These are phyloP conservation scores for Diabrotica balteata DNA, from an alignment of 2,888 invertebrate species.

Conservation along the genomic window DNA sequence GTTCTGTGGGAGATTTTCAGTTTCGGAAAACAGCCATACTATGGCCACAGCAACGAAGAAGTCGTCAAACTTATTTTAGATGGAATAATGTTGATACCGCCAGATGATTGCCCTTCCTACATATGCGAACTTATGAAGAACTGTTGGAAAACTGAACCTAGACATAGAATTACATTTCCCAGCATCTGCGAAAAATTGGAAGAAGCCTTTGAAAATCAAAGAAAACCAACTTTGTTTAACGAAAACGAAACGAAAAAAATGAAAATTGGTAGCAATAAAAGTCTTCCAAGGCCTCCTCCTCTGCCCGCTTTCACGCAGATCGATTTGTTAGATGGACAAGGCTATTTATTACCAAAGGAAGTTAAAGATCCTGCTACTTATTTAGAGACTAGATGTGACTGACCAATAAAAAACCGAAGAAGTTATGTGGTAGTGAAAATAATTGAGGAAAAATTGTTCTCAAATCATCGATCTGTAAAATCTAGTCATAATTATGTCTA, in stretches of 20 bases:
- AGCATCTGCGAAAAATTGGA: constrained; percentile 73
- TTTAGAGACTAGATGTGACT: constrained; percentile 56
- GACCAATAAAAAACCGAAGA: constrained; percentile 33
- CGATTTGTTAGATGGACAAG: constrained; percentile 69
- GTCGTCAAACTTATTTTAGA: constrained; percentile 81
- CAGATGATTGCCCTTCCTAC: constrained; percentile 77
- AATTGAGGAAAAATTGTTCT: neutral
- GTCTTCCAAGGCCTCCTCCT: constrained; percentile 65
- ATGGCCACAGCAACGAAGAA: constrained; percentile 88
- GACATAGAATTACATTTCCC: constrained; percentile 76
- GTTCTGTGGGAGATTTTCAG: constrained; percentile 95
- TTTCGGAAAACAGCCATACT: constrained; percentile 91
- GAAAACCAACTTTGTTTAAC: constrained; percentile 12
- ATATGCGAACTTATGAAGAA: constrained; percentile 79
- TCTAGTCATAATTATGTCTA: constrained; percentile 1
- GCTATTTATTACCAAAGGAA: constrained; percentile 69
- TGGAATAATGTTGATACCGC: constrained; percentile 80
- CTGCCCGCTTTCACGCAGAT: constrained; percentile 60
- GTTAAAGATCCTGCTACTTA: constrained; percentile 56
- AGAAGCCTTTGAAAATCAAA: constrained; percentile 52
- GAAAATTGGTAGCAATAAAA: constrained; percentile 39
- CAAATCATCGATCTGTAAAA: constrained; percentile 4
- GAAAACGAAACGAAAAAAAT: constrained; percentile 21
- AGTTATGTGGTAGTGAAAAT: neutral
- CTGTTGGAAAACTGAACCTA: constrained; percentile 83